Conservation (phyloP, 2,797 vertebrate genomes). For the Pangasius mekongensis region DNA sequence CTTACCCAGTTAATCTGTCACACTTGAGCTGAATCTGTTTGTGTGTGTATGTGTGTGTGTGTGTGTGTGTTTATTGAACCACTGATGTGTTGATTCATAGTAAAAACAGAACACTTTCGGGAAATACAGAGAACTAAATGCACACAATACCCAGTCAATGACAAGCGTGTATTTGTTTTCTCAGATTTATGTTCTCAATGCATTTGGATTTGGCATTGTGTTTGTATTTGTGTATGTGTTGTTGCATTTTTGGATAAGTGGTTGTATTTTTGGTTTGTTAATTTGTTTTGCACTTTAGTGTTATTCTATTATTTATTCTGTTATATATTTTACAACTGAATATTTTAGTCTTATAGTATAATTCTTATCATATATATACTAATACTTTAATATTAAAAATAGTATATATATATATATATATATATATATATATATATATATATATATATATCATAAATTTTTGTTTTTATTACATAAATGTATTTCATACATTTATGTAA, state of each 20-base stretch:
- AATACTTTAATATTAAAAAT: background rate
- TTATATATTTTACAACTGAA: background rate
- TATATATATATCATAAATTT: too few species aligned
- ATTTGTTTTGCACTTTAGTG: constrained; percentile 6
- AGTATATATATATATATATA: too few species aligned
- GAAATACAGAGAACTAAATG: background rate
- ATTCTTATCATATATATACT: background rate
- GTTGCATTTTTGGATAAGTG: background rate
- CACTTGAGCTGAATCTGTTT: background rate
- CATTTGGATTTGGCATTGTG: background rate
- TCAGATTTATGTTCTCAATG: background rate
- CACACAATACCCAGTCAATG: background rate
- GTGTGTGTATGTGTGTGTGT: background rate
- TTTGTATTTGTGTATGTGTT: background rate
- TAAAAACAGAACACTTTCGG: background rate
- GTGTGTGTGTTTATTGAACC: background rate
- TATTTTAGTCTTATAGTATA: background rate
- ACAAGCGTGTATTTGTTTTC: background rate
- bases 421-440: too few species aligned
- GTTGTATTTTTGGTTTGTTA: background rate
- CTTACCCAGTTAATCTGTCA: constrained; percentile 21
- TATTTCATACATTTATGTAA: too few species aligned
- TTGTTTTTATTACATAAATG: too few species aligned
- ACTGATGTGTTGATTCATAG: background rate
- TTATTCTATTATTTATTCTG: too few species aligned